These are phyloP conservation scores for Orchesella cincta DNA, from an alignment of 1,140 invertebrate species.

Conservation along the genomic window DNA sequence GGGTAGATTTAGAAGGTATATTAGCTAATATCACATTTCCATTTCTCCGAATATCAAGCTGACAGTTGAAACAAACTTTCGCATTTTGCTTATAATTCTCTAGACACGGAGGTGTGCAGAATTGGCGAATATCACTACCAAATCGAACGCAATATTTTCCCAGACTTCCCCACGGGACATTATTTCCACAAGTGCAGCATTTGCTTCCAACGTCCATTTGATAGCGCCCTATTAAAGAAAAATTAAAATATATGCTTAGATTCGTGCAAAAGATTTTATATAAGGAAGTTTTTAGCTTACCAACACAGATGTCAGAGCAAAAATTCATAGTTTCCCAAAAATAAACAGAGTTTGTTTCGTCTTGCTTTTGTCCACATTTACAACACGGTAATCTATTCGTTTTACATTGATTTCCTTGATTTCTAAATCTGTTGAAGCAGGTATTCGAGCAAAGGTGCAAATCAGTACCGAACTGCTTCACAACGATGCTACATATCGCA, in stretches of 20 bases:
- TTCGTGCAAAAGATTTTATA: no score
- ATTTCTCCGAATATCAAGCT: constrained; percentile 77
- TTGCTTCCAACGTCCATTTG: constrained; percentile 75
- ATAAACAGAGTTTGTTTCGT: constrained; percentile 61
- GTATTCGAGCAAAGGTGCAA: constrained; percentile 44
- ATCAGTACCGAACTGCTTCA: constrained; percentile 52
- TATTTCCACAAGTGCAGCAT: constrained; percentile 78
- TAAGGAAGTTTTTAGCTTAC: constrained; percentile 61
- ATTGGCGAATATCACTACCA: constrained; percentile 86
- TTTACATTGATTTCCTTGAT: constrained; percentile 27
- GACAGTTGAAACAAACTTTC: constrained; percentile 90
- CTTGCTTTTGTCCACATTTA: constrained; percentile 42
- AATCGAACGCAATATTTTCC: constrained; percentile 92
- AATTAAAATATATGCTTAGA: not conserved
- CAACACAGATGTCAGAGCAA: constrained; percentile 83
- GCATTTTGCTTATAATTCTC: constrained; percentile 86
- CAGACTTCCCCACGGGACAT: constrained; percentile 72
- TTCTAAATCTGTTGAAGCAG: constrained; percentile 48
- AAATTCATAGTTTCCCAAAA: constrained; percentile 94
- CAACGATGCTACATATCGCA: constrained; percentile 61
- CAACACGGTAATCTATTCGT: constrained; percentile 37
- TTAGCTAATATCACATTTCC: constrained; percentile 78
- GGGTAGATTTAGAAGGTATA: constrained; percentile 81
- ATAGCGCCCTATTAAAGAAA: constrained; percentile 60
- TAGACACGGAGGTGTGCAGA: constrained; percentile 82